Evolutionary conservation across 2,113 vertebrate genomes (phyloP).

Genomic region (Suncus etruscus): DNA sequence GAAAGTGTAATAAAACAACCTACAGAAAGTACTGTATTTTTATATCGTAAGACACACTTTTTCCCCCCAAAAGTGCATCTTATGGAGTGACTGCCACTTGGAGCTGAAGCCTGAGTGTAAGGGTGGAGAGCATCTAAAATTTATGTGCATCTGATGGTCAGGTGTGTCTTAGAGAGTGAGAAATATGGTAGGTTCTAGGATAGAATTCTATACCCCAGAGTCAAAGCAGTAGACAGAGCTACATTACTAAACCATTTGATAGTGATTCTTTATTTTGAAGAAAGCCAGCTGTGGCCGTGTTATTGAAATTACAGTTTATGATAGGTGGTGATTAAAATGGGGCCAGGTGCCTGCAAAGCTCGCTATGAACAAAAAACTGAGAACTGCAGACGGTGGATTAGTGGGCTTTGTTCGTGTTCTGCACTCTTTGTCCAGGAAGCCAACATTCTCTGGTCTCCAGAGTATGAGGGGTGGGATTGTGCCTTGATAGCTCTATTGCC

Average conservation of each 20-base stretch:
- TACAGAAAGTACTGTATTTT: not conserved
- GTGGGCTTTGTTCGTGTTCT: not conserved
- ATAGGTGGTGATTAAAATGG: not conserved
- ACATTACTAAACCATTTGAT: not conserved
- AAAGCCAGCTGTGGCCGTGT: not conserved
- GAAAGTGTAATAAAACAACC: not conserved
- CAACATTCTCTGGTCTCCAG: not conserved
- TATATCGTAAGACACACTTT: too few species aligned
- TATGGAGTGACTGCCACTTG: too few species aligned
- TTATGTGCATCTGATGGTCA: too few species aligned
- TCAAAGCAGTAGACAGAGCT: not conserved
- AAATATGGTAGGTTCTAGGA: not conserved
- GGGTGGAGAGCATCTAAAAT: too few species aligned
- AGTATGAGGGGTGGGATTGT: not conserved
- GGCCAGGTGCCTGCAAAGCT: not conserved
- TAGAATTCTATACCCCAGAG: constrained; percentile 13
- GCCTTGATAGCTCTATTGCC: not conserved
- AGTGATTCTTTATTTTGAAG: not conserved
- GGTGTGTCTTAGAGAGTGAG: too few species aligned
- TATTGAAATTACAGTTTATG: not conserved
- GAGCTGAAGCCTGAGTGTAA: too few species aligned
- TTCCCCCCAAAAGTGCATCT: too few species aligned
- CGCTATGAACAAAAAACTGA: not conserved
- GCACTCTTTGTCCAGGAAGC: not conserved
- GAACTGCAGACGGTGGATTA: not conserved